Percentiles rank a stretch among this genome's conserved stretches.
Evolutionary conservation across 2,888 invertebrate genomes (phyloP).

Genomic region (Plusia festucae): DNA sequence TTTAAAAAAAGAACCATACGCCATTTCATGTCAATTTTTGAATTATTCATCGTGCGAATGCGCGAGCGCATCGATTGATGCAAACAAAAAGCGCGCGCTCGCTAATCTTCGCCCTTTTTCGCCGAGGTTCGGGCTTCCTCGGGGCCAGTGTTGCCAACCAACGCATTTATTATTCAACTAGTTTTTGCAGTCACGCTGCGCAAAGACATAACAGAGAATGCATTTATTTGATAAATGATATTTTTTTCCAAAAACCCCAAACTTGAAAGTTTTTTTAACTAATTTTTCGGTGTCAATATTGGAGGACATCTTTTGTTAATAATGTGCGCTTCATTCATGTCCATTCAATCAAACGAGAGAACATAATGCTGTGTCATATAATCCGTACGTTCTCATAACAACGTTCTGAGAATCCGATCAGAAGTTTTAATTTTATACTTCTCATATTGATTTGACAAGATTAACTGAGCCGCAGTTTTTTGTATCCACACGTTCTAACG

Average conservation of each 20-base stretch:
- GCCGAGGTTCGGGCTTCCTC: conserved; percentile 78
- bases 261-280: conserved; percentile 64
- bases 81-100: conserved; percentile 88
- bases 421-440: conserved; percentile 72
- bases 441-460: conserved; percentile 74
- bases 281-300: conserved; percentile 83
- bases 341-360: conserved; percentile 74
- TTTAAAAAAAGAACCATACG: conserved; percentile 89
- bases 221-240: conserved; percentile 88
- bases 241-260: conserved; percentile 71
- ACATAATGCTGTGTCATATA: conserved; percentile 76
- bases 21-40: conserved; percentile 90
- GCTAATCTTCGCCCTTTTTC: conserved; percentile 88
- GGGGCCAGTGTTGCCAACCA: conserved; percentile 85
- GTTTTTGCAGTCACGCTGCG: conserved; percentile 88
- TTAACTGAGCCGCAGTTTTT: conserved; percentile 67
- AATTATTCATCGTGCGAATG: conserved; percentile 89
- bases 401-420: conserved; percentile 72
- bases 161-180: conserved; percentile 87
- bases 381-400: conserved; percentile 72
- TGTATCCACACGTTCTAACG: conserved; percentile 60
- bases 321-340: conserved; percentile 72
- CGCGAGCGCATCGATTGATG: conserved; percentile 89
- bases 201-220: conserved; percentile 86
- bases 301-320: conserved; percentile 71